Evolutionary conservation across 1,140 invertebrate genomes (phyloP), one percentile per base, ranked within the genome.

Genomic region (Pantala flavescens): DNA sequence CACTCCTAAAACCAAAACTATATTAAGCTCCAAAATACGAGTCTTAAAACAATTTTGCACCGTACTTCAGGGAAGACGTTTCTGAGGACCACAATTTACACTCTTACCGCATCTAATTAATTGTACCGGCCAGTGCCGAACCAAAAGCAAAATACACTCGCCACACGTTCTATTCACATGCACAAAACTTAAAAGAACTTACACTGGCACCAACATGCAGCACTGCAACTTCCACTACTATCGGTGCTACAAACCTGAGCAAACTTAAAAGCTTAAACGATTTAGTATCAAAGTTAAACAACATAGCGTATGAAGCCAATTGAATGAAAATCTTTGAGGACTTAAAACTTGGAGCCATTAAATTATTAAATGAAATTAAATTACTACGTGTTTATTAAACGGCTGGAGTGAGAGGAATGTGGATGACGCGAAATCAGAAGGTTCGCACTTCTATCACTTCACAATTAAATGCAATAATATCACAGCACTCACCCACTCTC

Each of bases 131-230:
- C 49, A 63, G 49, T 63, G 49, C 49, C n/a, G 49, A 36, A 63
- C 49, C 14, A 63, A 63, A 63, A 21, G 16, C 14, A 63, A 63
- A 19, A 19, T 19, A 63, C 49, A 63, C 49, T 63, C 49, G 49
- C 49, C 49, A 63, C 49, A 63, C 49, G 49, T 63, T 19, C 49
- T 63, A 63, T 63, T 63, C 49, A 63, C 49, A 63, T 63, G 49
- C 49, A 63, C 49, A 63, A 63, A 63, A 16, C n/a, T 63, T 63
- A 63, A 63, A 63, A 21, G n/a, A 63, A 63, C 49, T 63, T 63
- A 63, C 49, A 63, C 49, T 21, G 49, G 49, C 49, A 63, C 49
- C 49, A 63, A 16, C 49, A 63, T 63, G 14, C 49, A 63, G 49
- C 49, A 63, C 49, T 63, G 49, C 49, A 63, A 63, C 49, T 63